phyloP scores from a whole-genome alignment of 2,113 vertebrate genomes.

The Orientallactaga bullata region DNA sequence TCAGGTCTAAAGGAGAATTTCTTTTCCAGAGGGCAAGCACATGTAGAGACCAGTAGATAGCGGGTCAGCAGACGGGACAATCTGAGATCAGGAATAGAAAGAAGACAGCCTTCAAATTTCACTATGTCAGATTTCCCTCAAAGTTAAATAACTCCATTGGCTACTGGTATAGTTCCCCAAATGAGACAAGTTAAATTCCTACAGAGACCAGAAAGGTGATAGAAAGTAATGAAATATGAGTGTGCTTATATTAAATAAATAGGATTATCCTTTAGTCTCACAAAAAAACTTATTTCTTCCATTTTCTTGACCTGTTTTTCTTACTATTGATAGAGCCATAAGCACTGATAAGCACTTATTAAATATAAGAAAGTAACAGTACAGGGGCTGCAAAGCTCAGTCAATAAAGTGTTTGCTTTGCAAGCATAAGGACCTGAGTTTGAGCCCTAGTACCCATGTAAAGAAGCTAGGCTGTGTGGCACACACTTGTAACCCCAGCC shows the following conservation, averaged over 20 bases:
- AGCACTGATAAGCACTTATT: not conserved
- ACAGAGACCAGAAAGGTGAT: not conserved
- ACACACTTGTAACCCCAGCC: too few species aligned
- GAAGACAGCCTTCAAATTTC: conserved; percentile 6
- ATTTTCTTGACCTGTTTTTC: conserved; percentile 13
- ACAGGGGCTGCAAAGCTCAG: too few species aligned
- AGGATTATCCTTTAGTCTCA: not conserved
- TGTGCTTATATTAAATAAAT: not conserved
- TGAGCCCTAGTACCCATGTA: too few species aligned
- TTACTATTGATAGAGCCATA: not conserved
- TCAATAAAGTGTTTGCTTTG: too few species aligned
- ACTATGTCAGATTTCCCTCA: not conserved
- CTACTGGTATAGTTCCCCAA: conserved; percentile 6
- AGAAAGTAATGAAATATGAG: not conserved
- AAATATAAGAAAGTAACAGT: not conserved
- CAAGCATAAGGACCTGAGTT: too few species aligned
- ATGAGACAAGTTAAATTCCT: not conserved
- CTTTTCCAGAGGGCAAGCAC: not conserved
- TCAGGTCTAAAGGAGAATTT: not conserved
- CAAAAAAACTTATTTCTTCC: too few species aligned
- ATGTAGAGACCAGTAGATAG: not conserved
- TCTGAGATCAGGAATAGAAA: not conserved
- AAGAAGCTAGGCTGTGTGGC: too few species aligned
- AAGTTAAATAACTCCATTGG: not conserved
- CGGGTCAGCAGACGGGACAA: not conserved